Evolutionary conservation across 2,113 vertebrate species (phyloP), one percentile per base, ranked within the genome.

Genomic region (Girardinichthys multiradiatus): DNA sequence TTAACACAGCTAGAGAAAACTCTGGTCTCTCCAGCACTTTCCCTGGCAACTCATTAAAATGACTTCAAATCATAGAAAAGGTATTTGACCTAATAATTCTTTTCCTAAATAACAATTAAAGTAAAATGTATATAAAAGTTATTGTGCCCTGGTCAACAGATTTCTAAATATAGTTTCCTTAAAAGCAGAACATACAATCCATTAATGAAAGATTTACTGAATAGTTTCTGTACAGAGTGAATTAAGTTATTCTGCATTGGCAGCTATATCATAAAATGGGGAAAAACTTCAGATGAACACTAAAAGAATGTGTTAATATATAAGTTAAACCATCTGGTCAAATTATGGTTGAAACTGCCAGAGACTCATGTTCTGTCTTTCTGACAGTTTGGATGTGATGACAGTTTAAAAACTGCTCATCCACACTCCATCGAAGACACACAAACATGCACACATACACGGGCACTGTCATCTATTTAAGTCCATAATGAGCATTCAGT

Each of bases 401-500:
- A 80, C 71, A 74, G 74, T 79, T 74, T 86, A 84, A 80, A 79
- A 70, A 62, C 79, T 74, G 70, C 80, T 80, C 81, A 86, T 84
- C 73, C 77, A 70, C 75, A 63, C 14, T 37, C 61, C 24, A 57
- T 58, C 67, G 21, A 74, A 72, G 65, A 66, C 74, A 73, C 72
- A 63, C 26, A 75, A 31, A 86, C 12, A 72, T 66, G 63, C 74
- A 73, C 72, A 63, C 26, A 75, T 31, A 86, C 12, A 83, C 86
- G 85, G 61, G 63, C 84, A 77, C 68, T 87, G 89, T 85, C 89
- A 87, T 91, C 90, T 92, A 91, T 91, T 90, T 93, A 92, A 90
- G 89, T 89, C 87, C 70, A 91, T 93, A 93, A 92, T 92, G 90
- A 90, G 84, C 57, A 39, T 90, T 89, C 90, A 93, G 92, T 91